Conservation (phyloP, 64 coral and sea anemone species). For the Actinia equina region DNA sequence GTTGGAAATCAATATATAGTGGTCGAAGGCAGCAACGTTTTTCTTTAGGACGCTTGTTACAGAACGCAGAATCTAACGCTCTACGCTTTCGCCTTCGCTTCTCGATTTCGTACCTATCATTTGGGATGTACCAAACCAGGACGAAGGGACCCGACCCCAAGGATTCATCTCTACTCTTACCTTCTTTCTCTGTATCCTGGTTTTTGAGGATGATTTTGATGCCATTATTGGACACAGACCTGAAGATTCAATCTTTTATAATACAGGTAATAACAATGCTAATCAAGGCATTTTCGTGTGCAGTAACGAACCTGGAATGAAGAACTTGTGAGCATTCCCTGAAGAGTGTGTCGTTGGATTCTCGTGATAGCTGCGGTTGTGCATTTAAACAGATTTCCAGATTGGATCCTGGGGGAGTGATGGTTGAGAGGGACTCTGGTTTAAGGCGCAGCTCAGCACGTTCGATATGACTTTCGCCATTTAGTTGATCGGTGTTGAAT, state of each 20-base stretch:
- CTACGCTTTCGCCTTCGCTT: slow-evolving; percentile 35
- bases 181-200: neutral
- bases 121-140: slow-evolving; percentile 39
- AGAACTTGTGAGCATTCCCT: too few species aligned
- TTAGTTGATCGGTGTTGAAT: neutral
- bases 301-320: too few species aligned
- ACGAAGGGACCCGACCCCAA: neutral
- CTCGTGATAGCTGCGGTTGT: neutral
- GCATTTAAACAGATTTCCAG: neutral
- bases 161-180: neutral
- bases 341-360: neutral
- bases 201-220: neutral
- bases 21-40: slow-evolving; percentile 59
- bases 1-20: slow-evolving; percentile 65
- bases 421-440: neutral
- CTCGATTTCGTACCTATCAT: neutral
- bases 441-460: neutral
- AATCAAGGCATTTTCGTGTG: too few species aligned
- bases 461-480: slow-evolving; percentile 7
- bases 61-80: slow-evolving; percentile 49
- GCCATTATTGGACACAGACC: neutral
- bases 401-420: neutral
- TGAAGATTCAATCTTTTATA: too few species aligned
- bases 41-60: slow-evolving; percentile 51
- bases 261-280: too few species aligned